Base-by-base conservation (phyloP, 2,797 vertebrate genomes). In the Spatula clypeata region DNA sequence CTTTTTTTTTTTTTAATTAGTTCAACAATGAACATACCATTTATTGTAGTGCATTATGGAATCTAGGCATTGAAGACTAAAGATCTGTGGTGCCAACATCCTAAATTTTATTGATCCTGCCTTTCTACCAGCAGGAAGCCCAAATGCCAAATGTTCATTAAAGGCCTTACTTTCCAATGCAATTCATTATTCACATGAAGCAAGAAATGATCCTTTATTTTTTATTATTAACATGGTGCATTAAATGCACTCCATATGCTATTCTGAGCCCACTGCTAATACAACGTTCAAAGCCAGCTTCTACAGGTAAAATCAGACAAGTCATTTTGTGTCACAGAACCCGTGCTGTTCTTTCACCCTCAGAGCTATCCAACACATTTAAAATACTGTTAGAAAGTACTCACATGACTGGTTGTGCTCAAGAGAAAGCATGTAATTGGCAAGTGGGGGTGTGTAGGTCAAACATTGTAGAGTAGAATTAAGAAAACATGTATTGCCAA, bases 401-500 rank as follows among this genome's bases (percentile, higher is more conserved):
- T 96, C 97, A 99, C 99, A 99, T 72, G 99, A 99, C 98, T 99
- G 99, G 86, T 99, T 99, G 98, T 99, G 99, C 92, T 99, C 99
- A 34, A 99, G 98, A 13, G 99, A 99, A 55, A 99, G 98, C 99
- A 99, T 98, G 97, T 99, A 99, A 97, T 99, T 99, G 86, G 99
- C 98, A 18, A 99, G 98, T 6, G 99, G 99, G 11, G 99, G 98
- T 0, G 99, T 99, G 95, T 99, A 99, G 18, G 99, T 99, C 90
- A 99, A 98, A 98, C 99, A 99, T 83, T 99, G 99, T 55, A 99
- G 97, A 23, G 99, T 99, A 14, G 99, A 99, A 96, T 99, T 99
- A 64, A 99, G 98, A 96, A 99, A 99, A 94, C 99, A 99, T 0
- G 99, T 99, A 93, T 99, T 99, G 96, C 99, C 99, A 64, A 99